Percentiles rank a stretch among this genome's conserved stretches.
phyloP scores from a whole-genome alignment of 2,797 vertebrate genomes.

The Tenualosa ilisha region DNA sequence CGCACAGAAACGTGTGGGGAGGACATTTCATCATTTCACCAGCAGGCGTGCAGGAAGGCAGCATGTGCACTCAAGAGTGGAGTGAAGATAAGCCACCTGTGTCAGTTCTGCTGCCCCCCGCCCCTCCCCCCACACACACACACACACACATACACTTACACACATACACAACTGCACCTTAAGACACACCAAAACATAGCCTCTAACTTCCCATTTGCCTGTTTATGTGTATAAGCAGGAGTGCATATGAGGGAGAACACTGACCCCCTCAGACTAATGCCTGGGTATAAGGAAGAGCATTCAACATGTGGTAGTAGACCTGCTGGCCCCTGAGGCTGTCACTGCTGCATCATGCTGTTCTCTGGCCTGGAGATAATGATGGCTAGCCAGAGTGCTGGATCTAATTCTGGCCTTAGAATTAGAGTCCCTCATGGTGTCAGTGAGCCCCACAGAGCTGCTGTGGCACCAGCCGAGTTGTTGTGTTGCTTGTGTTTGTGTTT shows the following conservation, averaged over 20 bases:
- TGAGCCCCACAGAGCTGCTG: background rate
- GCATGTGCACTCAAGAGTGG: too few relatives aligned
- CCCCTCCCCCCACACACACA: too few relatives aligned
- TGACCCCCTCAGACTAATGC: too few relatives aligned
- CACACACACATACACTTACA: too few relatives aligned
- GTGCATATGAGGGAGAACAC: background rate
- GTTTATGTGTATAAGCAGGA: background rate
- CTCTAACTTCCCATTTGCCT: background rate
- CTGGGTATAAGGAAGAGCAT: constrained; percentile 28
- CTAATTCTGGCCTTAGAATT: background rate
- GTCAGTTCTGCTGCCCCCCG: too few relatives aligned
- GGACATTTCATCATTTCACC: too few relatives aligned
- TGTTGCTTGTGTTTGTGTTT: too few relatives aligned
- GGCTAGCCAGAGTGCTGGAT: background rate
- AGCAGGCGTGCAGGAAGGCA: too few relatives aligned
- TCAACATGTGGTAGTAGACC: background rate
- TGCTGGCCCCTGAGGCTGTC: background rate
- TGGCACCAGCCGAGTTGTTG: constrained; percentile 40
- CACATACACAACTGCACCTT: too few relatives aligned
- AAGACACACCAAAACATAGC: background rate
- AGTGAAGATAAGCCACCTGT: too few relatives aligned
- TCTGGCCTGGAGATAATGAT: background rate
- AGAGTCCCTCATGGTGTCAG: background rate
- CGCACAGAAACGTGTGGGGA: too few relatives aligned
- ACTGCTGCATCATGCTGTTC: background rate